These are phyloP conservation scores for Scaptomyza caliginosa DNA, from an alignment of 2,888 invertebrate species.

Conservation along the genomic window DNA sequence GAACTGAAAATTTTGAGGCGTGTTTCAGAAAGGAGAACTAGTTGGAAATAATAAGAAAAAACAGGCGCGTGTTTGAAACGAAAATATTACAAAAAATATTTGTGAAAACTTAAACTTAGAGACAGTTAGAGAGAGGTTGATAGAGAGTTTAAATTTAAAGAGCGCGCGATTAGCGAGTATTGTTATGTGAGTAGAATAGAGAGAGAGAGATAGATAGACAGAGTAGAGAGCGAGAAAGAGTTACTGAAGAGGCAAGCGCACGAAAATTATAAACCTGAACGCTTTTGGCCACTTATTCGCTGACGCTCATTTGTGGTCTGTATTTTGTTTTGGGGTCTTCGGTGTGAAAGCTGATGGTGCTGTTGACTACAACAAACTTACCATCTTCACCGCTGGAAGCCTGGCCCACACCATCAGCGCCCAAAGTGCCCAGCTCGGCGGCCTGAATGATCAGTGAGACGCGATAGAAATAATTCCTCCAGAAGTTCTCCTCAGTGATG, in stretches of 20 bases:
- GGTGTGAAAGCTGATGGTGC: slow-evolving; percentile 29
- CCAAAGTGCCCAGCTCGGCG: slow-evolving; percentile 87
- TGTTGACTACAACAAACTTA: slow-evolving; percentile 67
- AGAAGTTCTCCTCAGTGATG: slow-evolving; percentile 98
- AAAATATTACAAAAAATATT: slow-evolving; percentile 41
- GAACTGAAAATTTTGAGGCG: slow-evolving; percentile 49
- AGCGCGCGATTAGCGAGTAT: slow-evolving; percentile 67
- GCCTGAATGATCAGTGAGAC: slow-evolving; percentile 99
- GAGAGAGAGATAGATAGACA: slow-evolving; percentile 21
- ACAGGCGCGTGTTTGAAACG: slow-evolving; percentile 65
- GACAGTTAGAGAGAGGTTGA: slow-evolving; percentile 34
- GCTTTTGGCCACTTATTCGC: slow-evolving; percentile 13
- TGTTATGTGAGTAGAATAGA: slow-evolving; percentile 45
- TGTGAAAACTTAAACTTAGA: slow-evolving; percentile 62
- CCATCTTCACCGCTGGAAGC: slow-evolving; percentile 84
- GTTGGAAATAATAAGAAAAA: slow-evolving; percentile 54
- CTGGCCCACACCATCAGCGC: slow-evolving; percentile 84
- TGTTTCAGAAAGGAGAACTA: slow-evolving; percentile 49
- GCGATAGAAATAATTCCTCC: slow-evolving; percentile 99
- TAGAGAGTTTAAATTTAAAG: slow-evolving; percentile 46
- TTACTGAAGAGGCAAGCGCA: slow-evolving; percentile 51
- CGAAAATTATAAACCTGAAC: slow-evolving; percentile 44
- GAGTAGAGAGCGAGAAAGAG: slow-evolving; percentile 39
- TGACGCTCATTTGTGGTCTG: slow-evolving; percentile 27
- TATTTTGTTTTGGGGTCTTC: slow-evolving; percentile 31